A percentile compares a stretch with the other conserved stretches of the same genome.
Conservation (phyloP, 2,113 vertebrate genomes). For the Microtus pennsylvanicus region DNA sequence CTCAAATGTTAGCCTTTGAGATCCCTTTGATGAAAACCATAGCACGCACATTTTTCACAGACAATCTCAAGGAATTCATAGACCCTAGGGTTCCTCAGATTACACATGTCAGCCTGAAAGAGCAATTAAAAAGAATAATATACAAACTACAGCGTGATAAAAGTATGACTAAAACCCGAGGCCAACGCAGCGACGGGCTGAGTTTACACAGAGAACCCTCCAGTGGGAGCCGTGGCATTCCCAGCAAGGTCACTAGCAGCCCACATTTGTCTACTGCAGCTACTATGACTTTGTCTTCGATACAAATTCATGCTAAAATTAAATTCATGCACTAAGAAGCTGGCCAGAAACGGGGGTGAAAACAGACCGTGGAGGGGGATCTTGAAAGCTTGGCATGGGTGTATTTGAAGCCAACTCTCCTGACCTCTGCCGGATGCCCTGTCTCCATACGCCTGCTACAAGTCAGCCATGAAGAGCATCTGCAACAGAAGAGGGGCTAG, state of each 20-base stretch:
- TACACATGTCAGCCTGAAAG: conserved; percentile 33
- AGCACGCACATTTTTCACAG: background rate
- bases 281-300: background rate
- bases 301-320: background rate
- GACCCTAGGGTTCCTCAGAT: background rate
- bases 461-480: background rate
- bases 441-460: background rate
- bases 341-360: background rate
- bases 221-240: background rate
- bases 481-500: background rate
- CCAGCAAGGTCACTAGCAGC: background rate
- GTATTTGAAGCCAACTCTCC: background rate
- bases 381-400: background rate
- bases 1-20: conserved; percentile 22
- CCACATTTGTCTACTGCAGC: background rate
- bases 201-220: background rate
- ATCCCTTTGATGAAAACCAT: conserved; percentile 33
- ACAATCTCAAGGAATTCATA: conserved; percentile 40
- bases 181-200: background rate
- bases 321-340: conserved; percentile 31
- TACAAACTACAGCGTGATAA: background rate
- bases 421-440: background rate
- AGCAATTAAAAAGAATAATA: conserved; percentile 44
- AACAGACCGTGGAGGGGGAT: background rate
- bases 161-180: conserved; percentile 13